A percentile compares a stretch with the other conserved stretches of the same genome.
phyloP scores from a whole-genome alignment of 2,113 vertebrate species.

The Erinaceus europaeus region DNA sequence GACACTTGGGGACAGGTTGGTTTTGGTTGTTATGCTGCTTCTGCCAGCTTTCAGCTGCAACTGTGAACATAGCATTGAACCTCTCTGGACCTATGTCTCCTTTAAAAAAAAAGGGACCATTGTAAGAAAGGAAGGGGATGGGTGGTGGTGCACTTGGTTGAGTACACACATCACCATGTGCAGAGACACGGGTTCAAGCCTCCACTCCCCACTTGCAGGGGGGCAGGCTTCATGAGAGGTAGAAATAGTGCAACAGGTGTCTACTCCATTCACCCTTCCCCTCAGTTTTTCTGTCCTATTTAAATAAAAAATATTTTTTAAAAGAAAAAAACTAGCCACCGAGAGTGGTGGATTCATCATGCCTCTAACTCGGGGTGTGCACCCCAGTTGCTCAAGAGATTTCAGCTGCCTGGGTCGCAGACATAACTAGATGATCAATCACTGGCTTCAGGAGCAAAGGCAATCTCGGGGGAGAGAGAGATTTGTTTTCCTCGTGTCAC shows the following conservation, averaged over 20 bases:
- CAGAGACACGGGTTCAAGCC: too few species aligned
- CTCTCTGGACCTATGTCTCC: neutral
- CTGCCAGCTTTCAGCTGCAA: neutral
- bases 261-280: too few species aligned
- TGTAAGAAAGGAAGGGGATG: neutral
- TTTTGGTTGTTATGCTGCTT: neutral
- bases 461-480: neutral
- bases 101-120: neutral
- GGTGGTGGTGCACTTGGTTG: too few species aligned
- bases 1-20: too few species aligned
- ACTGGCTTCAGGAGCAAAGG: constrained; percentile 15
- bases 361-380: neutral
- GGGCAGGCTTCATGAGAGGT: too few species aligned
- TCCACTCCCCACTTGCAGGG: too few species aligned
- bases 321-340: too few species aligned
- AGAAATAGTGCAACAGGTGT: too few species aligned
- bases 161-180: too few species aligned
- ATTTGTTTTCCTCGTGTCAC: neutral
- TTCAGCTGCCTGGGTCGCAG: neutral
- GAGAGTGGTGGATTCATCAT: too few species aligned
- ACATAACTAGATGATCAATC: constrained; percentile 44
- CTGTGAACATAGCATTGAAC: neutral
- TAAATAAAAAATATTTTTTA: too few species aligned
- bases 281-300: too few species aligned
- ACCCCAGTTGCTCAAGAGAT: neutral